phyloP scores from a whole-genome alignment of 1,140 invertebrate genomes.

The Drosophila fuyamai region DNA sequence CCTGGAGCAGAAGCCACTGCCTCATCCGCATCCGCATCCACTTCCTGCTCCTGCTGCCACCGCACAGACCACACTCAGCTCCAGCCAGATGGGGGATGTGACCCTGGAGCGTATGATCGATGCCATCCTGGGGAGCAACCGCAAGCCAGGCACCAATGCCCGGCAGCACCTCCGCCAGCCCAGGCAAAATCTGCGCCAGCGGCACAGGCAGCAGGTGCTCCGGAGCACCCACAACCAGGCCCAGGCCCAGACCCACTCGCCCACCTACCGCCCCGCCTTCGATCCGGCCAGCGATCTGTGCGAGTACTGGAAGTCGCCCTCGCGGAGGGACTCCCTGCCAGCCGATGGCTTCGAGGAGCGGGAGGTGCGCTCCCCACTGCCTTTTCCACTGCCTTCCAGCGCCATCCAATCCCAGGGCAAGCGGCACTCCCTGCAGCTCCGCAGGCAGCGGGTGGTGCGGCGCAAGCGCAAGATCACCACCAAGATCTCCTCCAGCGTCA shows the following conservation, averaged over 20 bases:
- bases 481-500: conserved; percentile 67
- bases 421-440: conserved; percentile 48
- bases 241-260: conserved; percentile 19
- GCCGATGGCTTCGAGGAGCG: conserved; percentile 58
- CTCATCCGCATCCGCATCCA: neutral
- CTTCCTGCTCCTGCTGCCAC: neutral
- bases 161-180: conserved; percentile 16
- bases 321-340: conserved; percentile 24
- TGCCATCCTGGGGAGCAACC: conserved; percentile 80
- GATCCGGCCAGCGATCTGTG: conserved; percentile 74
- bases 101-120: conserved; percentile 84
- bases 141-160: conserved; percentile 38
- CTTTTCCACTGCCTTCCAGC: neutral
- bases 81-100: conserved; percentile 76
- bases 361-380: conserved; percentile 54
- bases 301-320: conserved; percentile 65
- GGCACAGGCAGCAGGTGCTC: conserved; percentile 14
- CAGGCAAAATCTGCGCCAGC: conserved; percentile 21
- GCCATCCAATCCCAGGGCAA: conserved; percentile 18
- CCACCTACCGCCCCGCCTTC: conserved; percentile 71
- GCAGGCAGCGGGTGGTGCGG: conserved; percentile 76
- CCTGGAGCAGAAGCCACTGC: conserved; percentile 49
- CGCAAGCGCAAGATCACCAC: conserved; percentile 72
- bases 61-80: conserved; percentile 59
- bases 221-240: neutral